Evolutionary conservation across 1,140 invertebrate species (phyloP), one percentile per base, ranked within the genome.

Genomic region (Sarcophaga peregrina): DNA sequence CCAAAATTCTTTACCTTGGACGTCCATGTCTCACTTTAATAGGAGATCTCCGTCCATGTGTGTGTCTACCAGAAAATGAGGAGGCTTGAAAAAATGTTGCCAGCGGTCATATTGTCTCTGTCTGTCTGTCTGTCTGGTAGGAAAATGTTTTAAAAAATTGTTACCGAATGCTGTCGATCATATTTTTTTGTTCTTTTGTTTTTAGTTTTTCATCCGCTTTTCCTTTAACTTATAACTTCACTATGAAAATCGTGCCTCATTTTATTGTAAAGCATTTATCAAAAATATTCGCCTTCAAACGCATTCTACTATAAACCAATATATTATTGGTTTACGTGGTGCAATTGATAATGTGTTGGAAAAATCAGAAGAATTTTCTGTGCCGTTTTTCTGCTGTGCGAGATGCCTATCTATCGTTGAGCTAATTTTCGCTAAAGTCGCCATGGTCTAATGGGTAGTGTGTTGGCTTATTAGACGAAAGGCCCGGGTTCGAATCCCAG

Each of bases 61-160:
- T 58, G 54, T 58, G 54, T 58, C 13, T 58, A 58, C 52, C 15
- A 58, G n/a, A 58, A n/a, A 58, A 11, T 6, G 1, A 25, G 62
- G 20, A 20, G 17, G 20, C 20, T n/a, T 68, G 20, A 68, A 68
- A 25, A 20, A 11, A 20, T 20, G 20, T 20, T 25, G 62, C 62
- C 62, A 68, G 62, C 62, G 62, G 62, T 68, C 17, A 68, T 68
- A 20, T 68, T n/a, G 62, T n/a, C n/a, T n/a, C n/a, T n/a, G n/a
- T n/a, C n/a, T n/a, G n/a, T 68, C 62, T 68, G 10, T 20, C 15
- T 20, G 17, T 7, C 13, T 13, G n/a, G 15, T 17, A 5, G 58
- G 13, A 25, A 58, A 7, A 15, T 13, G 5, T n/a, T n/a, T 58
- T 7, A 15, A 58, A 58, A 58, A n/a, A 52, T 20, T 8, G 17